These are phyloP conservation scores for Tragulus kanchil DNA, from an alignment of 2,113 vertebrate genomes.

Conservation along the genomic window DNA sequence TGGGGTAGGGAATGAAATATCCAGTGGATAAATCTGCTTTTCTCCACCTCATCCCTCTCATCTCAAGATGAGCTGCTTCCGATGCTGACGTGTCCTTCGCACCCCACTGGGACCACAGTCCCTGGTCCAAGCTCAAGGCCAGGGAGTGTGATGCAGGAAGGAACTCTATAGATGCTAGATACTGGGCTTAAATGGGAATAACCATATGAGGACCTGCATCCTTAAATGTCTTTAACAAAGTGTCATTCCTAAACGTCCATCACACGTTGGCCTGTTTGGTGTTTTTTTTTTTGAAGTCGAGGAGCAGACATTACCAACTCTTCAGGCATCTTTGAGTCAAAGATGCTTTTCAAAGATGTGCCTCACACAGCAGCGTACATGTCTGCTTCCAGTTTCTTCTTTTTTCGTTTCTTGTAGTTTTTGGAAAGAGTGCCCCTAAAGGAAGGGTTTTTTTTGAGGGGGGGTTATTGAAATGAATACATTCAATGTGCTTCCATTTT, in stretches of 20 bases:
- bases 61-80: background rate
- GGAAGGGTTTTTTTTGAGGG: background rate
- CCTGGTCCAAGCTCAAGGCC: background rate
- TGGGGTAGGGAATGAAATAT: conserved; percentile 67
- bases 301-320: background rate
- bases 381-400: background rate
- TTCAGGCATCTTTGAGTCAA: background rate
- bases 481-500: background rate
- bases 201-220: accelerated
- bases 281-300: background rate
- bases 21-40: conserved; percentile 45
- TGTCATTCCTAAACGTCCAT: background rate
- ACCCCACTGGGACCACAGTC: accelerated
- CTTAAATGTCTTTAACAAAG: background rate
- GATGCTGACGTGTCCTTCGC: no score
- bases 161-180: no score
- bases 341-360: background rate
- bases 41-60: background rate
- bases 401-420: background rate
- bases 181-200: background rate
- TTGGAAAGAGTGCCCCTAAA: background rate
- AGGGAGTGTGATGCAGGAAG: no score
- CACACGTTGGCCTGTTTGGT: background rate
- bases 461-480: background rate
- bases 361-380: background rate